Conservation (phyloP, 2,888 invertebrate genomes). For the Ceramica pisi region DNA sequence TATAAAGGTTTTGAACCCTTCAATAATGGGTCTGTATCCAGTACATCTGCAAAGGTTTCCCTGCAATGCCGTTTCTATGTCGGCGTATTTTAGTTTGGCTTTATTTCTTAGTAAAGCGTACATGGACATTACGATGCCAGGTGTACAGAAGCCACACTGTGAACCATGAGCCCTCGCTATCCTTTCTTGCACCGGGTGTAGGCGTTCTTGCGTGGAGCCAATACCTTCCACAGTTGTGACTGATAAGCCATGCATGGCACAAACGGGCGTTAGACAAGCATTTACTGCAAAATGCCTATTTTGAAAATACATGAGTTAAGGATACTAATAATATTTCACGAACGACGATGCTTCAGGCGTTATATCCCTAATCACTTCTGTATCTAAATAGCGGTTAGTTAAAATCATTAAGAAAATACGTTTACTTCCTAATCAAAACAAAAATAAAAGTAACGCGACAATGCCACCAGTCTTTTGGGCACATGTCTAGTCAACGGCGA, state of each 20-base stretch:
- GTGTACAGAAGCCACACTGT: conserved; percentile 98
- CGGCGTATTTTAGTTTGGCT: conserved; percentile 93
- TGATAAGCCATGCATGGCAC: conserved; percentile 96
- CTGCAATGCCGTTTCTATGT: conserved; percentile 95
- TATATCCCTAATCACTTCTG: too few relatives aligned
- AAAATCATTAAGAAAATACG: too few relatives aligned
- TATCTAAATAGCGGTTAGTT: too few relatives aligned
- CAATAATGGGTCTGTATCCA: conserved; percentile 98
- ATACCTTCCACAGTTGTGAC: conserved; percentile 98
- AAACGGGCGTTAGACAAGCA: conserved; percentile 97
- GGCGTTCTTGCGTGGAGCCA: conserved; percentile 94
- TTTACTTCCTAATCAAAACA: too few relatives aligned
- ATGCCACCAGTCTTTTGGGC: too few relatives aligned
- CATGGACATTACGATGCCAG: conserved; percentile 99
- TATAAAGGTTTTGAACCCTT: conserved; percentile 96
- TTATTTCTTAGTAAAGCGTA: conserved; percentile 95
- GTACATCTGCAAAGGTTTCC: conserved; percentile 97
- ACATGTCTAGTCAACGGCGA: too few relatives aligned
- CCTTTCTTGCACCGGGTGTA: conserved; percentile 97
- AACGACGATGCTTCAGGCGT: too few relatives aligned
- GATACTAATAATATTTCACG: neutral
- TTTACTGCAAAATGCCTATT: conserved; percentile 95
- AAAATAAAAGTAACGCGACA: too few relatives aligned
- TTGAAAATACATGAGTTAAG: conserved; percentile 71
- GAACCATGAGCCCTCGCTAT: conserved; percentile 97